These are phyloP conservation scores for Limonius californicus DNA, from an alignment of 1,140 invertebrate species.

Conservation along the genomic window DNA sequence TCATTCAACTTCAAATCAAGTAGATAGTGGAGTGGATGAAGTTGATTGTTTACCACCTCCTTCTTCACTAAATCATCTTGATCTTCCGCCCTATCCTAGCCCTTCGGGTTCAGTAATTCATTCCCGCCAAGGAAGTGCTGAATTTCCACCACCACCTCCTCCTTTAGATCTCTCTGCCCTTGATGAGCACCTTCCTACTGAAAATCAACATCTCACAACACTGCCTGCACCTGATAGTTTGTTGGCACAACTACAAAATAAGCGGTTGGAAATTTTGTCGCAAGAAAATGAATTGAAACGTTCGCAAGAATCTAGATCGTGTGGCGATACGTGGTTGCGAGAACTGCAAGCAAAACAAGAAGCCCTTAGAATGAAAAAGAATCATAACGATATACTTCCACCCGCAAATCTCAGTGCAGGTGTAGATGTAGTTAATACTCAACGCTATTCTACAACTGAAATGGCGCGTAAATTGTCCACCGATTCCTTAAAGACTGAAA, in stretches of 20 bases:
- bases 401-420: slow-evolving; percentile 10
- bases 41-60: slow-evolving; percentile 51
- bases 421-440: slow-evolving; percentile 30
- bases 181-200: slow-evolving; percentile 50
- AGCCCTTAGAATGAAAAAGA: slow-evolving; percentile 58
- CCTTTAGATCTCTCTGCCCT: slow-evolving; percentile 63
- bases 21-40: slow-evolving; percentile 56
- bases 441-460: slow-evolving; percentile 12
- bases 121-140: slow-evolving; percentile 80
- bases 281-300: slow-evolving; percentile 46
- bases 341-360: slow-evolving; percentile 76
- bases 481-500: slow-evolving; percentile 19
- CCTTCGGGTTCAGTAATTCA: slow-evolving; percentile 69
- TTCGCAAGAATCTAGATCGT: slow-evolving; percentile 30
- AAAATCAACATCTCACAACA: slow-evolving; percentile 44
- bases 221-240: slow-evolving; percentile 52
- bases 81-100: slow-evolving; percentile 77
- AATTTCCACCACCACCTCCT: slow-evolving; percentile 82
- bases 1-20: slow-evolving; percentile 25
- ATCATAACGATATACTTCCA: not conserved
- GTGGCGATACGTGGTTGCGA: slow-evolving; percentile 65
- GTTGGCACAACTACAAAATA: slow-evolving; percentile 70
- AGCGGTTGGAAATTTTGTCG: slow-evolving; percentile 65
- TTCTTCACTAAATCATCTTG: slow-evolving; percentile 48
- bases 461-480: not conserved